Evolutionary conservation across 2,888 invertebrate species (phyloP).

Genomic region (Hydrotaea diabolus): DNA sequence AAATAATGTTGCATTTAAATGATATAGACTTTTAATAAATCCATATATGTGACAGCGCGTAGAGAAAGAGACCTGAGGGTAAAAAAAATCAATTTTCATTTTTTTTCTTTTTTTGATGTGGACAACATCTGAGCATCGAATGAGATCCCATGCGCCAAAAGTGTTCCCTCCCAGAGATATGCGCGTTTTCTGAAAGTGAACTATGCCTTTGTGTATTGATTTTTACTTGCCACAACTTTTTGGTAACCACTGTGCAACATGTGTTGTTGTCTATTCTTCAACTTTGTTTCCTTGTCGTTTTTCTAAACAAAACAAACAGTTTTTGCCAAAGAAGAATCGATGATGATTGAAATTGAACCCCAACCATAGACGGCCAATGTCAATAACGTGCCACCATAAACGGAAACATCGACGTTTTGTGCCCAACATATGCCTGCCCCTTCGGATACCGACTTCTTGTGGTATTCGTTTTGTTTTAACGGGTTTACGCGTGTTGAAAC

Average conservation of each 20-base stretch:
- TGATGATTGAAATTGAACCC: slow-evolving; percentile 18
- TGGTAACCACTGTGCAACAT: slow-evolving; percentile 14
- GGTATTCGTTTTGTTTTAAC: background rate
- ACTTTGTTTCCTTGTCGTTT: slow-evolving; percentile 13
- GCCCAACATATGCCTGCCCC: slow-evolving; percentile 16
- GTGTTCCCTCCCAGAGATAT: no score
- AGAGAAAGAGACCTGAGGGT: no score
- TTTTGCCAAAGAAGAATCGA: background rate
- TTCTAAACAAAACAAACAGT: slow-evolving; percentile 23
- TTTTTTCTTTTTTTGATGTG: no score
- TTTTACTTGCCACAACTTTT: no score
- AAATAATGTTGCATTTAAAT: no score
- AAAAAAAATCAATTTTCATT: no score
- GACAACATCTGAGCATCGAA: no score
- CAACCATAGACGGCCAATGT: slow-evolving; percentile 49
- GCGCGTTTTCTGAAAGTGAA: no score
- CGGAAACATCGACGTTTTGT: slow-evolving; percentile 1
- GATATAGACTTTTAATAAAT: no score
- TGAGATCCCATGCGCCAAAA: no score
- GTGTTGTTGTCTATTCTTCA: background rate
- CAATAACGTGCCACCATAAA: slow-evolving; percentile 55
- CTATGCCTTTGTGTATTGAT: no score
- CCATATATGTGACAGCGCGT: no score
- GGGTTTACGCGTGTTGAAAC: background rate
- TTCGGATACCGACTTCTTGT: background rate